phyloP scores from a whole-genome alignment of 2,113 vertebrate species.

The Crotalus tigris region DNA sequence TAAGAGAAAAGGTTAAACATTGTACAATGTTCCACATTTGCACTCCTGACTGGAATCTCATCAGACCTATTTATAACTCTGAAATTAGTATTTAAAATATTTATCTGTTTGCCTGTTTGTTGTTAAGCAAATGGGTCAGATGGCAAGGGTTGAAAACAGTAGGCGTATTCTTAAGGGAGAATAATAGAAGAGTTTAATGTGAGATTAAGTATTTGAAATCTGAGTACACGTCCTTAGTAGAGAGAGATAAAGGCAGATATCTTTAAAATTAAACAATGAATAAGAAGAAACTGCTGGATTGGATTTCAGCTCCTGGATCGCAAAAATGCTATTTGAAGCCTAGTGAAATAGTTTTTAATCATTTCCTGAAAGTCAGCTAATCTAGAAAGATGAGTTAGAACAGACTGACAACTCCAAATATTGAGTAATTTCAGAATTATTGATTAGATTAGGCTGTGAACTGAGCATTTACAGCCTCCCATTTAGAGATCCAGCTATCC shows the following conservation, averaged over 20 bases:
- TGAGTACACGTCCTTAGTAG: neutral
- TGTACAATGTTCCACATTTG: neutral
- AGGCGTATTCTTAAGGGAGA: neutral
- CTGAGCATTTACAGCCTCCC: neutral
- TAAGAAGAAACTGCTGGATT: neutral
- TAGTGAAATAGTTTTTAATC: neutral
- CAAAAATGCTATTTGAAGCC: neutral
- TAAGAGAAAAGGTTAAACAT: neutral
- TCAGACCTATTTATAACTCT: neutral
- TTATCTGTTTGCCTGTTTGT: neutral
- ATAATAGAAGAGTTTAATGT: neutral
- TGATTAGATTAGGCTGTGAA: neutral
- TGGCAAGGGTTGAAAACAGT: neutral
- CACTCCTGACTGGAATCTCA: neutral
- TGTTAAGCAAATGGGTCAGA: neutral
- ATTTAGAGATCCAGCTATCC: neutral
- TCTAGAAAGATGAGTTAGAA: neutral
- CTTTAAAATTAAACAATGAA: neutral
- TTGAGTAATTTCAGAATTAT: neutral
- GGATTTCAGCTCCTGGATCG: neutral
- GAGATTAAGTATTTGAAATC: neutral
- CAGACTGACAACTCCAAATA: neutral
- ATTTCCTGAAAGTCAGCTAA: neutral
- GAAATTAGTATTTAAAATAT: neutral
- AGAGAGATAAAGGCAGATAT: neutral